Evolutionary conservation across 2,888 invertebrate species (phyloP).

Genomic region (Mylabris sibirica): DNA sequence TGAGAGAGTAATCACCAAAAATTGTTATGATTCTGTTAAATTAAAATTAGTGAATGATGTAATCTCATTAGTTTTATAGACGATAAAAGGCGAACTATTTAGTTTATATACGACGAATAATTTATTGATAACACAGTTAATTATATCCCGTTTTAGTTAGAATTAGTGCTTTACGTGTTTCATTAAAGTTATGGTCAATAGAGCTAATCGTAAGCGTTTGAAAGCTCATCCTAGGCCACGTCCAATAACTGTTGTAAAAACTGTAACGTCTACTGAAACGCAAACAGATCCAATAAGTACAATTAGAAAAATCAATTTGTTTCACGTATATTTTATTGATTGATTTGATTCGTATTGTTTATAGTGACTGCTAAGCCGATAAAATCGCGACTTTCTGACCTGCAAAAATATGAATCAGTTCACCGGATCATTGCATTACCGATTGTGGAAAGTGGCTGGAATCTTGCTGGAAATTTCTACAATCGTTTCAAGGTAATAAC

Average conservation of each 20-base stretch:
- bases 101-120: not conserved
- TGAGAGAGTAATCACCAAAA: not conserved
- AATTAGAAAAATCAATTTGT: not conserved
- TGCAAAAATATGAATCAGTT: constrained; percentile 72
- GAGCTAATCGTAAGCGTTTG: constrained; percentile 10
- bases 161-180: not conserved
- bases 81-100: not conserved
- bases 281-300: constrained; percentile 9
- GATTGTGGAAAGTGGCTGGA: constrained; percentile 80
- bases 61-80: not conserved
- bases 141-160: not conserved
- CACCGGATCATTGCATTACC: constrained; percentile 80
- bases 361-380: constrained; percentile 19
- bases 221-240: constrained; percentile 5
- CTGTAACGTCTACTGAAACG: constrained; percentile 12
- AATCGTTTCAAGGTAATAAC: constrained; percentile 73
- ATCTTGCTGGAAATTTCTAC: constrained; percentile 78
- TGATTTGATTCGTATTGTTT: not conserved
- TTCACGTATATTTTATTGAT: not conserved
- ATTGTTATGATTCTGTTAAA: not conserved
- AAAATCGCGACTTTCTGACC: constrained; percentile 37
- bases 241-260: constrained; percentile 4
- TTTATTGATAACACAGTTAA: not conserved
- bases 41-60: not conserved
- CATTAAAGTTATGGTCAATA: constrained; percentile 10